These are phyloP conservation scores for Steatocranus sp. DNA, from an alignment of 2,797 vertebrate genomes.

Conservation along the genomic window DNA sequence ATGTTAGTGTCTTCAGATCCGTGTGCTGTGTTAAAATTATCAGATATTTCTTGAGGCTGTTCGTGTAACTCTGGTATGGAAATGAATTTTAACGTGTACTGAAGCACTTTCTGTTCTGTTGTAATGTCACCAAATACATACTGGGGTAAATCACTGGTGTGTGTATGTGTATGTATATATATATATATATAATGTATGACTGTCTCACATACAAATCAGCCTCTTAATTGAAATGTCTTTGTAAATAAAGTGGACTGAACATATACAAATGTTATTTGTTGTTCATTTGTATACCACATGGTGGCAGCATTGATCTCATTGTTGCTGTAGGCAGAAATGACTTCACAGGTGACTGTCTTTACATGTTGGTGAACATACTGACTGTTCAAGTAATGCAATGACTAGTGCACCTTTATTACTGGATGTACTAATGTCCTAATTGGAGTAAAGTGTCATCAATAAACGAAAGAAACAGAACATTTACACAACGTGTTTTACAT, in stretches of 20 bases:
- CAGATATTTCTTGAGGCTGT: neutral
- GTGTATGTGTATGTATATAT: neutral
- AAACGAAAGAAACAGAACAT: neutral
- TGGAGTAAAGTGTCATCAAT: neutral
- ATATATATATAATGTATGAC: neutral
- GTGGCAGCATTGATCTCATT: conserved; percentile 38
- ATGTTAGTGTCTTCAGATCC: neutral
- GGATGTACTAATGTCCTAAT: neutral
- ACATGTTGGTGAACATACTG: neutral
- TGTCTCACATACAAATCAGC: neutral
- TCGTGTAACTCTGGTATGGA: neutral
- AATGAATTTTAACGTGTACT: conserved; percentile 19
- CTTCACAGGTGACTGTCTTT: neutral
- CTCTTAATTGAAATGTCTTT: conserved; percentile 27
- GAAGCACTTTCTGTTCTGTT: conserved; percentile 31
- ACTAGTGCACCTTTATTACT: neutral
- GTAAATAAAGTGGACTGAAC: conserved; percentile 66
- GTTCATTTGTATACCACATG: conserved; percentile 53
- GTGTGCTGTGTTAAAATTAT: neutral
- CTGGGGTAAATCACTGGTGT: conserved; percentile 7
- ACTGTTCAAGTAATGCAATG: neutral
- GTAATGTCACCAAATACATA: conserved; percentile 33
- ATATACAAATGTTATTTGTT: neutral
- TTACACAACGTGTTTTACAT: neutral
- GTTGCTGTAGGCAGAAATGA: neutral